phyloP scores from a whole-genome alignment of 1,140 invertebrate genomes.

The Trichonephila inaurata region DNA sequence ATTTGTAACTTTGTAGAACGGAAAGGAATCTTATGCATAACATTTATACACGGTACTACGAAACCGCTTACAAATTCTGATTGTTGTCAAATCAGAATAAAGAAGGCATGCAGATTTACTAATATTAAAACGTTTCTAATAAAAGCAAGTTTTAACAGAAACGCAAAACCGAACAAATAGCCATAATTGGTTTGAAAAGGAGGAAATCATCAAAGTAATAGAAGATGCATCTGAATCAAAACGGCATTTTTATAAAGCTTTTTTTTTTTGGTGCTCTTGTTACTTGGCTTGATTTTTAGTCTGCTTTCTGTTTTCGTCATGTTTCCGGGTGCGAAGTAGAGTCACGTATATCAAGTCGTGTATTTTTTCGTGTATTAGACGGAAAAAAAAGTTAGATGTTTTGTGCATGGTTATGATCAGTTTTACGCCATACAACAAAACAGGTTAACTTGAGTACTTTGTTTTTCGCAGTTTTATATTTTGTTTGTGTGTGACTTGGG shows the following conservation, averaged over 20 bases:
- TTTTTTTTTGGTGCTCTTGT: not conserved
- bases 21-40: not conserved
- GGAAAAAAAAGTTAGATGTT: not conserved
- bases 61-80: not conserved
- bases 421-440: not conserved
- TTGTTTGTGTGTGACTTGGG: too few species aligned
- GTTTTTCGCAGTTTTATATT: not conserved
- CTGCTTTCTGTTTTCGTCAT: not conserved
- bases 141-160: not conserved
- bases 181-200: constrained; percentile 12
- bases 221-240: constrained; percentile 33
- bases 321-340: constrained; percentile 15
- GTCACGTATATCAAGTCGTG: constrained; percentile 23
- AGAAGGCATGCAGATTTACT: not conserved
- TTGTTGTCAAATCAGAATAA: not conserved
- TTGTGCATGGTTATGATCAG: not conserved
- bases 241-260: constrained; percentile 2
- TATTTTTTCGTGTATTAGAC: not conserved
- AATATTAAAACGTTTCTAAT: not conserved
- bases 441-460: not conserved
- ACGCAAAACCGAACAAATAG: constrained; percentile 12
- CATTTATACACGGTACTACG: not conserved
- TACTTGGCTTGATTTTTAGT: not conserved
- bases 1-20: not conserved
- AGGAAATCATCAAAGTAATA: constrained; percentile 19